These are phyloP conservation scores for Actinemys pallida DNA, from an alignment of 2,113 vertebrate species.

Conservation along the genomic window DNA sequence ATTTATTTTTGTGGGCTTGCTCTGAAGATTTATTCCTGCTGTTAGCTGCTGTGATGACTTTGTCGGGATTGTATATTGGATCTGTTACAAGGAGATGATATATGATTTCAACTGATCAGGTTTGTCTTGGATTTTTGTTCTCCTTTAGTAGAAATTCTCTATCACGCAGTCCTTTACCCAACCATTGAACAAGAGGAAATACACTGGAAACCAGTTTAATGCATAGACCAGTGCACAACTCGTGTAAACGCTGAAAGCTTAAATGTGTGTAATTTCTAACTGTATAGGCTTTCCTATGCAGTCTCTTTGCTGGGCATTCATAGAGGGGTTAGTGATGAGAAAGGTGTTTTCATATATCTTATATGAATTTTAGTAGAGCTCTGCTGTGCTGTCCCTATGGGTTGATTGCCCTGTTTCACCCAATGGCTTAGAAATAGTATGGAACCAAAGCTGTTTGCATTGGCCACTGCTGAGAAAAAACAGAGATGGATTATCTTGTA, in stretches of 20 bases:
- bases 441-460: not conserved
- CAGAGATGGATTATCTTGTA: not conserved
- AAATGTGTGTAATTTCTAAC: not conserved
- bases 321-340: not conserved
- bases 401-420: slow-evolving; percentile 46
- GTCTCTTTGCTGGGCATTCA: not conserved
- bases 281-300: not conserved
- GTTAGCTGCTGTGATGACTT: slow-evolving; percentile 41
- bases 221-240: not conserved
- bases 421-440: not conserved
- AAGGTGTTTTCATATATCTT: not conserved
- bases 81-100: slow-evolving; percentile 49
- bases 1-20: not conserved
- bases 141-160: slow-evolving; percentile 22
- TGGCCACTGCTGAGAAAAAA: slow-evolving; percentile 33
- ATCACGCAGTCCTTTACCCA: not conserved
- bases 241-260: not conserved
- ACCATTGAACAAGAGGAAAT: slow-evolving; percentile 19
- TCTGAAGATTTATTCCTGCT: not conserved
- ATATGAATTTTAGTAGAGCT: not conserved
- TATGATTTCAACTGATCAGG: not conserved
- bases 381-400: not conserved
- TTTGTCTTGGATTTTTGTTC: slow-evolving; percentile 49
- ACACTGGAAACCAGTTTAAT: not conserved
- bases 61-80: slow-evolving; percentile 29